Conservation (phyloP, 2,113 vertebrate species). For the Prionailurus viverrinus region DNA sequence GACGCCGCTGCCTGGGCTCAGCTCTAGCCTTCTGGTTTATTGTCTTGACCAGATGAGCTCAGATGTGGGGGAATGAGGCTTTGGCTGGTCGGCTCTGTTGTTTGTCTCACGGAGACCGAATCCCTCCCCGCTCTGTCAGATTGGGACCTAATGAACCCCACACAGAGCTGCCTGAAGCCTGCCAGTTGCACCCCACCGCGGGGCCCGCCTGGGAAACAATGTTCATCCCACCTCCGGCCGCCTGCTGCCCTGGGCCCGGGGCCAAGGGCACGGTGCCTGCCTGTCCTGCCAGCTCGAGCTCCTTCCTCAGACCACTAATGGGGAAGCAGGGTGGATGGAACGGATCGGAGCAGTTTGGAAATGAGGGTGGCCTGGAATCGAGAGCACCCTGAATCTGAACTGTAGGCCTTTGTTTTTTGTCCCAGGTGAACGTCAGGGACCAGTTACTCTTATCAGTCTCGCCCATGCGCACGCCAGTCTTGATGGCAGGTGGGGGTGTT, state of each 20-base stretch:
- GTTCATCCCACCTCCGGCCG: not conserved
- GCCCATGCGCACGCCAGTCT: not conserved
- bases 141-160: not conserved
- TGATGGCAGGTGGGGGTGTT: not conserved
- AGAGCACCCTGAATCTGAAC: not conserved
- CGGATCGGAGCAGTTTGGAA: not conserved
- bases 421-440: not conserved
- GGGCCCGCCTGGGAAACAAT: not conserved
- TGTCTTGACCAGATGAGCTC: slow-evolving; percentile 67
- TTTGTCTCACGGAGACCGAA: slow-evolving; percentile 35
- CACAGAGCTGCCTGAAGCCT: not conserved
- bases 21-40: slow-evolving; percentile 45
- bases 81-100: not conserved
- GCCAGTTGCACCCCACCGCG: not conserved
- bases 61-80: slow-evolving; percentile 4
- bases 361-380: not conserved
- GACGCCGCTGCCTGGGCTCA: not conserved
- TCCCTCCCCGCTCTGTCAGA: not conserved
- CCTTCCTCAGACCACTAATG: not conserved
- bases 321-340: not conserved
- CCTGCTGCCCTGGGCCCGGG: not conserved
- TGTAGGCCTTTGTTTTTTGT: not conserved
- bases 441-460: accelerated
- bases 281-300: not conserved
- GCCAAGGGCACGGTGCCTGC: not conserved